Evolutionary conservation across 1,140 invertebrate genomes (phyloP).

Genomic region (Anadara kagoshimensis): DNA sequence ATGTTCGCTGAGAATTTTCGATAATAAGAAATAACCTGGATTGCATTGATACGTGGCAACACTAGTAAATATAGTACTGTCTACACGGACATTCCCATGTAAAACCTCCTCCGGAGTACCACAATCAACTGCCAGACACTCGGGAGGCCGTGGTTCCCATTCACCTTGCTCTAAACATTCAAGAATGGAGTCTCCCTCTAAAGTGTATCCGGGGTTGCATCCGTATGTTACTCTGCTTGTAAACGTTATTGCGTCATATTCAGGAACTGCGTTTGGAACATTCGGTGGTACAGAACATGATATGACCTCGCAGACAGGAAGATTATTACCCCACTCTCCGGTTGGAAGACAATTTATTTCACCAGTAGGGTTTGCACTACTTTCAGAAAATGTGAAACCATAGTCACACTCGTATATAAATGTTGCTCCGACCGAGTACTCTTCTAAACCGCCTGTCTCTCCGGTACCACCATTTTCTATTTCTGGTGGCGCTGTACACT

Average conservation of each 20-base stretch:
- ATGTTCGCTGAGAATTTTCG: constrained; percentile 80
- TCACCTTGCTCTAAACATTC: constrained; percentile 91
- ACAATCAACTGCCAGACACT: constrained; percentile 72
- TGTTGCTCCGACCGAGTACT: constrained; percentile 57
- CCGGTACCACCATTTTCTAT: constrained; percentile 45
- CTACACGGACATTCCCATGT: constrained; percentile 78
- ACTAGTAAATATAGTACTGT: constrained; percentile 75
- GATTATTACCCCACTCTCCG: constrained; percentile 57
- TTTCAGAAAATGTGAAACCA: constrained; percentile 57
- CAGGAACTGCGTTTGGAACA: constrained; percentile 44
- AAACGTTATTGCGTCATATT: constrained; percentile 74
- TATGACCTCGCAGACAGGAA: constrained; percentile 54
- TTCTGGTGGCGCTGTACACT: constrained; percentile 58
- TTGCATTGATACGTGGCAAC: constrained; percentile 75
- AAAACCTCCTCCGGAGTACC: constrained; percentile 44
- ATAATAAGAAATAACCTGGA: constrained; percentile 69
- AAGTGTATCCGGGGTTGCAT: constrained; percentile 86
- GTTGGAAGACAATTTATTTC: constrained; percentile 52
- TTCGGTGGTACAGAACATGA: constrained; percentile 51
- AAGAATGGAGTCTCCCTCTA: constrained; percentile 77
- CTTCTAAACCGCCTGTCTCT: constrained; percentile 4
- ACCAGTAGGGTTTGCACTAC: constrained; percentile 39
- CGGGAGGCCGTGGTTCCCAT: constrained; percentile 85
- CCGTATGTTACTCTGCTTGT: constrained; percentile 79
- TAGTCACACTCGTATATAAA: constrained; percentile 64